Conservation (phyloP, 1,140 invertebrate genomes). For the Arion vulgaris region DNA sequence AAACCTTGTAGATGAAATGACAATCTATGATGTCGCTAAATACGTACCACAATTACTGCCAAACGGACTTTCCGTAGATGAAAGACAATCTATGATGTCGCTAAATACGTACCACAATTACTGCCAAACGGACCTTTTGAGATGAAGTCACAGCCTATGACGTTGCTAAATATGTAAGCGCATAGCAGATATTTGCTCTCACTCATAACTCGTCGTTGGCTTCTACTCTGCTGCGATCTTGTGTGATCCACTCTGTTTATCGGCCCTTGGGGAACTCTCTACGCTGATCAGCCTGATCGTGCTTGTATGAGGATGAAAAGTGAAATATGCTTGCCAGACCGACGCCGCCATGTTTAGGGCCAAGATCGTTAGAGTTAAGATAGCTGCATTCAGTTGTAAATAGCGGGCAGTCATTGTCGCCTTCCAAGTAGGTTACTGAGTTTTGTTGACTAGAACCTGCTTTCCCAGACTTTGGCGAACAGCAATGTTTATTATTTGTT, state of each 20-base stretch:
- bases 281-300: background rate
- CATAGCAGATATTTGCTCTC: background rate
- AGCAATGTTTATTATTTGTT: background rate
- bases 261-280: background rate
- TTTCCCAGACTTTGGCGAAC: background rate
- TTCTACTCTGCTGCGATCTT: background rate
- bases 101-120: background rate
- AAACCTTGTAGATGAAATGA: no score
- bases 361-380: background rate
- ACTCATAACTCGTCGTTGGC: background rate
- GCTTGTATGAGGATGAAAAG: background rate
- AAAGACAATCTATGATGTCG: no score
- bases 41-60: no score
- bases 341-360: background rate
- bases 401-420: background rate
- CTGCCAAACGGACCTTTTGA: conserved; percentile 7
- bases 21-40: no score
- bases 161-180: background rate
- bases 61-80: no score
- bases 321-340: background rate
- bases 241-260: background rate
- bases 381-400: background rate
- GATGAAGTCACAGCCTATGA: background rate
- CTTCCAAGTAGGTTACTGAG: background rate
- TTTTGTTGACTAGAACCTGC: background rate